phyloP scores from a whole-genome alignment of 2,888 invertebrate species.

The Euproctis similis region DNA sequence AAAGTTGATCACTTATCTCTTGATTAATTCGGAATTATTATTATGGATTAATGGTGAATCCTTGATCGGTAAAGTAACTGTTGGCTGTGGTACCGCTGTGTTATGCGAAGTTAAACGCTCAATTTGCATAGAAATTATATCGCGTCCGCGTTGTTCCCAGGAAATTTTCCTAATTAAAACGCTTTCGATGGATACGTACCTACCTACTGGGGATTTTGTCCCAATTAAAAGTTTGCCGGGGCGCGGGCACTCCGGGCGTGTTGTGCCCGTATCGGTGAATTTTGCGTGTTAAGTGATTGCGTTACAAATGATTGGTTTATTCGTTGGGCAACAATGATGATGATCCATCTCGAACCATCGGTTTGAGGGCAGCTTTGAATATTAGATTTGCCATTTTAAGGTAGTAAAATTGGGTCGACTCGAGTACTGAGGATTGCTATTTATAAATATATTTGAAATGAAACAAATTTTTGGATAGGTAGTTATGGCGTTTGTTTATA shows the following conservation, averaged over 20 bases:
- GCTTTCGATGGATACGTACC: too few species aligned
- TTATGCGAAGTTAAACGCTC: slow-evolving; percentile 68
- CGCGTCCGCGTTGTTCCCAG: slow-evolving; percentile 68
- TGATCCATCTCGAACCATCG: too few species aligned
- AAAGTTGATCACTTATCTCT: slow-evolving; percentile 35
- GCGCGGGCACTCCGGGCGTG: slow-evolving; percentile 31
- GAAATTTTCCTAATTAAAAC: slow-evolving; percentile 74
- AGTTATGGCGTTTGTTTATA: too few species aligned
- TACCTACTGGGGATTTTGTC: slow-evolving; percentile 65
- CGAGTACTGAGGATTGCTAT: too few species aligned
- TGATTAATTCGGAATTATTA: slow-evolving; percentile 46
- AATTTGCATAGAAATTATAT: slow-evolving; percentile 75
- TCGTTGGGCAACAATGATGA: slow-evolving; percentile 4
- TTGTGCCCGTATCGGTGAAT: slow-evolving; percentile 41
- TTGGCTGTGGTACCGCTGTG: slow-evolving; percentile 30
- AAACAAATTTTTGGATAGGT: too few species aligned
- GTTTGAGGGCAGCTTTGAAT: not conserved
- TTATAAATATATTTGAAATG: too few species aligned
- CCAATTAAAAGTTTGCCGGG: slow-evolving; percentile 70
- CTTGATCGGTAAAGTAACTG: slow-evolving; percentile 29
- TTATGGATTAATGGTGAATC: slow-evolving; percentile 28
- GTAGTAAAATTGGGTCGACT: too few species aligned
- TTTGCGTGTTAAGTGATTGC: slow-evolving; percentile 16
- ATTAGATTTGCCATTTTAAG: not conserved
- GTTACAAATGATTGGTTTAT: slow-evolving; percentile 5